phyloP scores from a whole-genome alignment of 2,797 vertebrate genomes.

The Halcyon chelicuti region DNA sequence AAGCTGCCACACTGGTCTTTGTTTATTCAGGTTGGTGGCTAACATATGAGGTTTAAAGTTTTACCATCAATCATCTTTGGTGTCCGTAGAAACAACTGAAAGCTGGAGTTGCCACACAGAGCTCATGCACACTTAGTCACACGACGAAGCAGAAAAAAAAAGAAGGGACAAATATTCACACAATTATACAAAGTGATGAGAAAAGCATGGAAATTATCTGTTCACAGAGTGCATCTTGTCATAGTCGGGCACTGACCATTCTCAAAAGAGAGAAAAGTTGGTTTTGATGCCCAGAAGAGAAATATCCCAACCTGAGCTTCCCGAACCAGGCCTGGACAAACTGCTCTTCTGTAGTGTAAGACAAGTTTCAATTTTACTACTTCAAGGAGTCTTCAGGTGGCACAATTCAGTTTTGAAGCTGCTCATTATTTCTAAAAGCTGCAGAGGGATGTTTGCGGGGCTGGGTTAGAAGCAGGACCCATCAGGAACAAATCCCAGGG shows the following conservation, averaged over 20 bases:
- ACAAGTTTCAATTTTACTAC: background rate
- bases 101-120: background rate
- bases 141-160: background rate
- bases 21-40: slow-evolving; percentile 68
- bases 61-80: slow-evolving; percentile 52
- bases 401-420: background rate
- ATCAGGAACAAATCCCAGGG: accelerated
- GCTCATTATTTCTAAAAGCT: background rate
- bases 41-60: slow-evolving; percentile 33
- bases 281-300: background rate
- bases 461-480: background rate
- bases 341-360: accelerated
- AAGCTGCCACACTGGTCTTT: slow-evolving; percentile 50
- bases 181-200: background rate
- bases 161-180: background rate
- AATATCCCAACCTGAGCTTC: background rate
- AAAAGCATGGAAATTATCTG: background rate
- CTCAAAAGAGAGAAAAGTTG: background rate
- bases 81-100: background rate
- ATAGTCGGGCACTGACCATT: background rate
- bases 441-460: background rate
- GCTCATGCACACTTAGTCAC: background rate
- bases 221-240: background rate
- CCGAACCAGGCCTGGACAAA: background rate
- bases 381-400: background rate